Percentiles rank a stretch among this genome's conserved stretches.
Evolutionary conservation across 1,140 invertebrate species (phyloP).

Genomic region (Zaprionus gabonicus): DNA sequence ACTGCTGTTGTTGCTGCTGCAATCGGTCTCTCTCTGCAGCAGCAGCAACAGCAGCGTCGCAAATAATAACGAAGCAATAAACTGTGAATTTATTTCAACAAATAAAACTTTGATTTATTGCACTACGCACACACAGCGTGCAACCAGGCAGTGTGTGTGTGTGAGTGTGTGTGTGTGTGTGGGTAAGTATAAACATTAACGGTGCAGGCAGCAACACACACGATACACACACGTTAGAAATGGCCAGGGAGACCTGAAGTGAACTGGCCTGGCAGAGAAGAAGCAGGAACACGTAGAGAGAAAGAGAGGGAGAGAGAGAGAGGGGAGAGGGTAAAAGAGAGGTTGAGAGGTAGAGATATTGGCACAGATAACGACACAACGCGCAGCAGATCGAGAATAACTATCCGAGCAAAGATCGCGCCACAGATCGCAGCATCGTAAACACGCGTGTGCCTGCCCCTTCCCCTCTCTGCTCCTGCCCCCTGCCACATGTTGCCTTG

Average conservation of each 20-base stretch:
- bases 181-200: slow-evolving; percentile 48
- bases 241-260: slow-evolving; percentile 32
- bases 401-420: slow-evolving; percentile 31
- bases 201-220: slow-evolving; percentile 32
- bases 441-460: slow-evolving; percentile 50
- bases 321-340: neutral
- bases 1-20: slow-evolving; percentile 10
- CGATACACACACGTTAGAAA: slow-evolving; percentile 33
- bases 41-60: slow-evolving; percentile 19
- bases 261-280: slow-evolving; percentile 22
- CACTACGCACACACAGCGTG: slow-evolving; percentile 78
- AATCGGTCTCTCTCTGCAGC: neutral
- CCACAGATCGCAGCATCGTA: slow-evolving; percentile 55
- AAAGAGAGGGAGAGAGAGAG: neutral
- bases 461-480: neutral
- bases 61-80: slow-evolving; percentile 82
- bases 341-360: slow-evolving; percentile 26
- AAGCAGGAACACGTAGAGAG: neutral
- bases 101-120: slow-evolving; percentile 83
- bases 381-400: slow-evolving; percentile 24
- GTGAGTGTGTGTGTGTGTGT: slow-evolving; percentile 18
- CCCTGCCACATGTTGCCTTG: neutral
- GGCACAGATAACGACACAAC: slow-evolving; percentile 46
- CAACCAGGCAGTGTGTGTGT: slow-evolving; percentile 35
- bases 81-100: slow-evolving; percentile 82